These are phyloP conservation scores for Branchinecta sandiegonensis DNA, from an alignment of 2,888 invertebrate genomes.

Conservation along the genomic window DNA sequence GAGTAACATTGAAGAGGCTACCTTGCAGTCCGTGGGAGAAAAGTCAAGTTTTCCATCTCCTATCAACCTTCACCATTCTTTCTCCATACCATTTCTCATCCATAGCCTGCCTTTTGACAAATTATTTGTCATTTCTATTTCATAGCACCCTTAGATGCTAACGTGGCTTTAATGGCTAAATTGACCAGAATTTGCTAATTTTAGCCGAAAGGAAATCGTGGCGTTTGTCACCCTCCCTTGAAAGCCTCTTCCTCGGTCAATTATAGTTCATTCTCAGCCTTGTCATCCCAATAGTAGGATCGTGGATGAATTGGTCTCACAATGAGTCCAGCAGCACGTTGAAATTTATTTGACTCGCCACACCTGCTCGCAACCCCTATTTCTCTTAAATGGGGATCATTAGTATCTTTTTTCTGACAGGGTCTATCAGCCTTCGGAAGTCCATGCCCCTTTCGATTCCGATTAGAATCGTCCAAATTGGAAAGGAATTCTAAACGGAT, in stretches of 20 bases:
- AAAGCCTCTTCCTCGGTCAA: background rate
- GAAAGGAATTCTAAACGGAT: background rate
- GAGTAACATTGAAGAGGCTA: too few species aligned
- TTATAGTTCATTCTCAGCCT: constrained; percentile 1
- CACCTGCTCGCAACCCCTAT: constrained; percentile 9
- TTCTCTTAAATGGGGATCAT: constrained; percentile 15
- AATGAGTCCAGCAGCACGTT: background rate
- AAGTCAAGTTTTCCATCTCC: too few species aligned
- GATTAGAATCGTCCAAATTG: constrained; percentile 14
- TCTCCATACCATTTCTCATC: too few species aligned
- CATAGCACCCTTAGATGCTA: too few species aligned
- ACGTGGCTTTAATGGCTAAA: too few species aligned
- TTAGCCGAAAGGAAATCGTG: too few species aligned
- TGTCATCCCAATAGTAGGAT: constrained; percentile 13
- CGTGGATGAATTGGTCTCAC: constrained; percentile 2
- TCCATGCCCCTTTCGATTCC: constrained; percentile 6
- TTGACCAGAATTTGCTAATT: too few species aligned
- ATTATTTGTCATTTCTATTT: too few species aligned
- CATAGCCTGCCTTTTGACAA: too few species aligned
- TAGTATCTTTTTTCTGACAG: constrained; percentile 13
- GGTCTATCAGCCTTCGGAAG: constrained; percentile 10
- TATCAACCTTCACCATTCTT: too few species aligned
- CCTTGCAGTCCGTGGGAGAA: too few species aligned
- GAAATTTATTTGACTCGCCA: constrained; percentile 14
- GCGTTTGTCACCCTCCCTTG: background rate